Evolutionary conservation across 2,113 vertebrate genomes (phyloP).

Genomic region (Pedionomus torquatus): DNA sequence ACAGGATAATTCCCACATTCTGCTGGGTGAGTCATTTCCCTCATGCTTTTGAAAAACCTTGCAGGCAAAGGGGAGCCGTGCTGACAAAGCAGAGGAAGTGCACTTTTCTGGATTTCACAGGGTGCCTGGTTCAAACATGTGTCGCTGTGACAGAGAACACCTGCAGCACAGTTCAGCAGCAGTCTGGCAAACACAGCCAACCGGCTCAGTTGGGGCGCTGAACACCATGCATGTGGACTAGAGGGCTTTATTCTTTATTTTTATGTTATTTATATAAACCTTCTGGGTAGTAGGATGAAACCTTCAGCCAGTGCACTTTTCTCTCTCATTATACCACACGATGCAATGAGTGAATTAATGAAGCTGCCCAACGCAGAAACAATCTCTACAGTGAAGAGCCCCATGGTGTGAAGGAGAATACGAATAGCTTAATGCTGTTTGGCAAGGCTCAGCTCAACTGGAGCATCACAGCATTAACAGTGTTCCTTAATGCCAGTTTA

Average conservation of each 20-base stretch:
- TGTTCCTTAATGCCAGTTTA: neutral
- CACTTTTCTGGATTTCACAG: constrained; percentile 40
- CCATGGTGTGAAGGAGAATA: neutral
- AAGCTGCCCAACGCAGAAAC: constrained; percentile 42
- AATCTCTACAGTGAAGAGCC: neutral
- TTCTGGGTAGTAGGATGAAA: neutral
- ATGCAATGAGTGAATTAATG: constrained; percentile 55
- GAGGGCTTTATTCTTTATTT: neutral
- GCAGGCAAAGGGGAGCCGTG: constrained; percentile 58
- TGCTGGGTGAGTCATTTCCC: constrained; percentile 76
- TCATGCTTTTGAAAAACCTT: constrained; percentile 63
- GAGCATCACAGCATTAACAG: constrained; percentile 17
- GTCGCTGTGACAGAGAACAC: constrained; percentile 66
- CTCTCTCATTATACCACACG: constrained; percentile 1
- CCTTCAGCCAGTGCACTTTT: neutral
- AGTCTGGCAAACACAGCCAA: neutral
- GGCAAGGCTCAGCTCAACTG: neutral
- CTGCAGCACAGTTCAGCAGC: constrained; percentile 52
- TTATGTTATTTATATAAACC: constrained; percentile 22
- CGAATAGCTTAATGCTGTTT: neutral
- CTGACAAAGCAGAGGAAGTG: constrained; percentile 71
- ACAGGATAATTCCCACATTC: constrained; percentile 75
- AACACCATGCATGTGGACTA: neutral
- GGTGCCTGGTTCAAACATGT: constrained; percentile 54
- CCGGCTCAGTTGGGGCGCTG: neutral